Base-by-base conservation (phyloP, 1,140 invertebrate species). In the Fopius arisanus region DNA sequence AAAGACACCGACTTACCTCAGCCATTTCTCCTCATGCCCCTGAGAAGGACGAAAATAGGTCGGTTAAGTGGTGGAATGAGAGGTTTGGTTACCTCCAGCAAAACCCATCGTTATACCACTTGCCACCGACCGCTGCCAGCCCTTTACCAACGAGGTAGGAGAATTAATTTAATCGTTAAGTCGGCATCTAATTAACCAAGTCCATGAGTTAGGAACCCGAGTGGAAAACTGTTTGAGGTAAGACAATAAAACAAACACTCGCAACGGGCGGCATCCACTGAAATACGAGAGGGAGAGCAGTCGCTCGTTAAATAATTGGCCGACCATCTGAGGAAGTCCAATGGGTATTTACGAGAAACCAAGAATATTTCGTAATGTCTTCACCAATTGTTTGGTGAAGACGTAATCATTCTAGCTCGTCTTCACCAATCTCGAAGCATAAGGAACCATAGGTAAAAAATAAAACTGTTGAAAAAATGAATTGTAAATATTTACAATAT, bases 141-240 rank as follows among this genome's bases (percentile, higher is more conserved):
- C 14, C 12, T 26, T 6, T 14, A 21, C 26, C 10, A 31, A 19
- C 16, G 43, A 48, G n/a, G 1, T n/a, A 7, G 62, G 10, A 26
- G 54, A 74, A 74, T 74, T 74, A 74, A 74, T 74, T 74, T 74
- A 70, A 74, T 74, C 73, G 73, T 74, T 70, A 74, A 74, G 67
- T 40, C 73, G 67, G 67, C 67, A 74, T 74, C 73, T 74, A 74
- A 74, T 74, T 74, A 74, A 74, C 73, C 72, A 54, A 66, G 67
- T 40, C 41, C 19, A 31, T 14, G 28, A 67, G 29, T 43, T 12
- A 37, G 19, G 14, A 62, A 62, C 29, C 31, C 21, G 28, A 40
- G 70, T 21, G 48, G 40, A 48, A 71, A 29, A 59, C 31, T 59
- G 31, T 43, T 21, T 48, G 16, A 70, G 48, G 37, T 37, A 70